A percentile compares a stretch with the other conserved stretches of the same genome.
Conservation (phyloP, 2,797 vertebrate species). For the Eulemur rubriventer region DNA sequence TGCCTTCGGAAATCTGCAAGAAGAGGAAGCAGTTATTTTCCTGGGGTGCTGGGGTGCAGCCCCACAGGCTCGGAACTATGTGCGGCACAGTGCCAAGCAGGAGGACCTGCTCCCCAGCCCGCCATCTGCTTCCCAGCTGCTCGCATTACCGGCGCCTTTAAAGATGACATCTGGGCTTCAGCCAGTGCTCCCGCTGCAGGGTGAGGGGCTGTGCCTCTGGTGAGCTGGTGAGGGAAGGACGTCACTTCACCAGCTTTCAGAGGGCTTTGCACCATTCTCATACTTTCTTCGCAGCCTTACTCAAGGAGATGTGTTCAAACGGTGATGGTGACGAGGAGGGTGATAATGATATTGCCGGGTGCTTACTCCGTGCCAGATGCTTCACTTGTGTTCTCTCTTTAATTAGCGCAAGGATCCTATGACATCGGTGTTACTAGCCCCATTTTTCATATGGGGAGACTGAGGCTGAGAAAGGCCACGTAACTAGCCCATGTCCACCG, state of each 20-base stretch:
- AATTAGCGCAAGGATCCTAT: rapidly evolving
- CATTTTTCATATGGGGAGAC: not conserved
- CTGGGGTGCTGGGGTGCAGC: not conserved
- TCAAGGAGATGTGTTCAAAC: not conserved
- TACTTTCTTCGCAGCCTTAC: not conserved
- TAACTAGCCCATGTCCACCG: not conserved
- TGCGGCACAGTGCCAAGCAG: not conserved
- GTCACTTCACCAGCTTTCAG: too few relatives aligned
- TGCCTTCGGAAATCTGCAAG: not conserved
- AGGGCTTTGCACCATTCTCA: not conserved
- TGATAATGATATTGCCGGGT: rapidly evolving
- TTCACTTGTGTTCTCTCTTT: rapidly evolving
- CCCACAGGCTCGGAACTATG: not conserved
- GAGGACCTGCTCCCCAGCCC: not conserved
- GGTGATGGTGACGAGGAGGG: rapidly evolving
- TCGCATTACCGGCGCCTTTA: not conserved
- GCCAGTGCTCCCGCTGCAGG: not conserved
- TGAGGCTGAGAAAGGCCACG: not conserved
- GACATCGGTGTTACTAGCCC: not conserved
- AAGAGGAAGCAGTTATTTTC: not conserved
- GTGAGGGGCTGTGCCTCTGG: not conserved
- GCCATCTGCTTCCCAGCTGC: conserved; percentile 19
- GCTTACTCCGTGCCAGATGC: rapidly evolving
- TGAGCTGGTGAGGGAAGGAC: not conserved
- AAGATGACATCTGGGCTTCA: not conserved